These are phyloP conservation scores for Jaculus jaculus DNA, from an alignment of 2,113 vertebrate species.

Conservation along the genomic window DNA sequence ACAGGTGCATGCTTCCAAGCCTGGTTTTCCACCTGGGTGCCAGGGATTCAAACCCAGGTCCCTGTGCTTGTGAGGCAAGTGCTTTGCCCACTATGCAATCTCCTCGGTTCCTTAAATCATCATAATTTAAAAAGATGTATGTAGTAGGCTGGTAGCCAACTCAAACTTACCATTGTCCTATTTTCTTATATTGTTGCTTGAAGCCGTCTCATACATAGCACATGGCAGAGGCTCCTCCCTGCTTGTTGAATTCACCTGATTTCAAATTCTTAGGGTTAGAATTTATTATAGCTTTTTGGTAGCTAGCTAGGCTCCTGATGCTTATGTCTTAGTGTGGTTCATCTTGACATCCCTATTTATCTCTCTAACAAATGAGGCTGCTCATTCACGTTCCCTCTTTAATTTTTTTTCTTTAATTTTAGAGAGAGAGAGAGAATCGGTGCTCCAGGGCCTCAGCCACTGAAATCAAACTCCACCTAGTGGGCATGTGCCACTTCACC, in stretches of 20 bases:
- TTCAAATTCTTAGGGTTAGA: slow-evolving; percentile 28
- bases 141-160: background rate
- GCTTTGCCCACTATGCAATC: too few species aligned
- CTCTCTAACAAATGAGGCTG: slow-evolving; percentile 28
- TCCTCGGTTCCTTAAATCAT: too few species aligned
- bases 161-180: background rate
- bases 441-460: too few species aligned
- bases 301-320: background rate
- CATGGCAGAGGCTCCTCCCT: background rate
- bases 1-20: too few species aligned
- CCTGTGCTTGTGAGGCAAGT: too few species aligned
- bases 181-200: background rate
- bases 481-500: too few species aligned
- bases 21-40: too few species aligned
- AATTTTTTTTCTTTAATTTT: background rate
- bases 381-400: background rate
- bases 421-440: too few species aligned
- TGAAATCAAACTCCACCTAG: too few species aligned
- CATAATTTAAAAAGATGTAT: background rate
- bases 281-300: background rate
- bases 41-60: too few species aligned
- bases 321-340: background rate
- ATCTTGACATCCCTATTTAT: background rate
- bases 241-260: background rate
- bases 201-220: background rate